Conservation (phyloP, 37 sponge, comb jelly and placozoan species). For the Petrosia ficiformis region DNA sequence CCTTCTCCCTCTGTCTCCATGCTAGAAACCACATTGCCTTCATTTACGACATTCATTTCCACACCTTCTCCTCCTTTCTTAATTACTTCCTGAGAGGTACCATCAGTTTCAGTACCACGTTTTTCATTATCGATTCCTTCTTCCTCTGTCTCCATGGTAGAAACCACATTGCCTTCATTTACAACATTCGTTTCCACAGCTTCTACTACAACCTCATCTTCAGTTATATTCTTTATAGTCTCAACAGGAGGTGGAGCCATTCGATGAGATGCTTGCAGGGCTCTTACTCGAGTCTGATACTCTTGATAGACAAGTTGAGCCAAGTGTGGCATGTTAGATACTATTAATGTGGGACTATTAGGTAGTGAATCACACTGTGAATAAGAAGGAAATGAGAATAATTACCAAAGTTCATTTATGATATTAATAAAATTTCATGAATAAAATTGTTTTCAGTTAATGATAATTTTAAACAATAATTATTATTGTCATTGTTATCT, state of each 20-base stretch:
- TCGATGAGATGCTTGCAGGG: conserved; percentile 13
- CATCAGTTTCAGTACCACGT: conserved; percentile 12
- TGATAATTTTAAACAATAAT: no score
- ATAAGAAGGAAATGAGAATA: background rate
- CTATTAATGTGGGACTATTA: conserved; percentile 33
- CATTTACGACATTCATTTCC: no score
- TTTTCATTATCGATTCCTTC: background rate
- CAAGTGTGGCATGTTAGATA: conserved; percentile 65
- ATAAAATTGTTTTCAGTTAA: no score
- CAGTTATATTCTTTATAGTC: no score
- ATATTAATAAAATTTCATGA: no score
- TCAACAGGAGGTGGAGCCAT: conserved; percentile 29
- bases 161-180: no score
- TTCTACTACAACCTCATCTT: conserved; percentile 8
- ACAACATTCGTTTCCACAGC: conserved; percentile 2
- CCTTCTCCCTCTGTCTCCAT: no score
- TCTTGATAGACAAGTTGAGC: conserved; percentile 78
- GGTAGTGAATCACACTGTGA: conserved; percentile 21
- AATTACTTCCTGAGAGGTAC: conserved; percentile 2
- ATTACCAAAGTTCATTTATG: no score
- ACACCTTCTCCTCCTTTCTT: conserved; percentile 12
- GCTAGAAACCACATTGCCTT: no score
- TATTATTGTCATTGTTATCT: no score
- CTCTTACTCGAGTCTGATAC: conserved; percentile 50
- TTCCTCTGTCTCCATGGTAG: no score